Evolutionary conservation across 1,140 invertebrate species (phyloP).

Genomic region (Leguminivora glycinivorella): DNA sequence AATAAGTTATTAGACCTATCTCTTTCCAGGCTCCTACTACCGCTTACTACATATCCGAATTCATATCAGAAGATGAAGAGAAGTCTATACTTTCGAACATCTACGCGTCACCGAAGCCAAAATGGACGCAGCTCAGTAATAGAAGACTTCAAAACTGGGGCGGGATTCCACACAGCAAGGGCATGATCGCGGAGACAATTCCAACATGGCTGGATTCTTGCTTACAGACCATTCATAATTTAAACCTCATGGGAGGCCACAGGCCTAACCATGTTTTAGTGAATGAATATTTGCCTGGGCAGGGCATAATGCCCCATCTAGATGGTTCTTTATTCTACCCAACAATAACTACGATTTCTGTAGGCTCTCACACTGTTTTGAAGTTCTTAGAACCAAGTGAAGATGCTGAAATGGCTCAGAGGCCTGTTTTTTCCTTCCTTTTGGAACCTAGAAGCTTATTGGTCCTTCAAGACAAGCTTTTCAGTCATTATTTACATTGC

Average conservation of each 20-base stretch:
- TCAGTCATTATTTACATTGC: constrained; percentile 92
- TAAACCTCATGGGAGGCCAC: constrained; percentile 87
- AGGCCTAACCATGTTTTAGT: constrained; percentile 97
- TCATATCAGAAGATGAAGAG: constrained; percentile 92
- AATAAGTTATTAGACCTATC: background rate
- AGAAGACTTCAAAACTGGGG: constrained; percentile 98
- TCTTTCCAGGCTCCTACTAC: constrained; percentile 82
- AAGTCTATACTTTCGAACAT: constrained; percentile 85
- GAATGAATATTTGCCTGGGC: constrained; percentile 96
- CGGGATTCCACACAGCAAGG: constrained; percentile 94
- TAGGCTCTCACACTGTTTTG: constrained; percentile 93
- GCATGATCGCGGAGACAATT: constrained; percentile 95
- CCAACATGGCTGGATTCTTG: constrained; percentile 90
- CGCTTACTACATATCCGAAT: constrained; percentile 94
- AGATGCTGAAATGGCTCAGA: constrained; percentile 36
- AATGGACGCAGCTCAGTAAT: constrained; percentile 96
- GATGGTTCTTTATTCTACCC: constrained; percentile 97
- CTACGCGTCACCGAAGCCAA: constrained; percentile 92
- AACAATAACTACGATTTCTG: constrained; percentile 94
- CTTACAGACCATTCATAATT: constrained; percentile 85
- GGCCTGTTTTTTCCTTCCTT: constrained; percentile 83
- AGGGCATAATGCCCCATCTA: constrained; percentile 97
- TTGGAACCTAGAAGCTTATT: constrained; percentile 94
- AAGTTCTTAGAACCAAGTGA: constrained; percentile 86
- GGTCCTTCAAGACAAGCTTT: constrained; percentile 91